Base-by-base conservation (phyloP, 2,113 vertebrate species). In the Paradisaea rubra region DNA sequence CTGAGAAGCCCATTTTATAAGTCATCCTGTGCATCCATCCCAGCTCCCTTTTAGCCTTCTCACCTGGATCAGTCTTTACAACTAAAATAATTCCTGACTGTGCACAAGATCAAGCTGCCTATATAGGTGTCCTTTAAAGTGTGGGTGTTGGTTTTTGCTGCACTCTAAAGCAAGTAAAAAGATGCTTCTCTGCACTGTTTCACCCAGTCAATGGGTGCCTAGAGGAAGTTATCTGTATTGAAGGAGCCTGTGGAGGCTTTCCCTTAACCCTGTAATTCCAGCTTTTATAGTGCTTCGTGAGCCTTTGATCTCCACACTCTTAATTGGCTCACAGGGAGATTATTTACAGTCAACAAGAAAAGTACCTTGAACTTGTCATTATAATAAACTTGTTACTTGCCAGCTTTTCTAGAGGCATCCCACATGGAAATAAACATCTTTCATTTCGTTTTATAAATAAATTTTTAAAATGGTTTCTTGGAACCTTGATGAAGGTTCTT, bases 401-500 rank as follows among this genome's bases (percentile, higher is more conserved):
- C 66, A 93, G 39, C 78, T 94, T 95, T 66, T 79, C 50, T 71
- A 84, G 88, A 93, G 91, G 52, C 88, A 96, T 96, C 89, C 91
- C 89, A 96, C 61, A 28, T 90, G 71, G 88, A 95, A 94, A 96
- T 94, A 94, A 80, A 65, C 33, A 87, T 91, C 41, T 94, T 93
- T 94, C 28, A 15, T 96, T 97, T 97, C 95, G 78, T 77, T 89
- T 95, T 85, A 89, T 86, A 92, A 94, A 88, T 87, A 74, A 73
- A 14, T 91, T 94, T 97, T 77, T 72, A 12, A 84, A 96, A 95
- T 96, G 60, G 91, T 97, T 98, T 98, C 31, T 41, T 70, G 41
- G 96, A 97, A 95, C 91, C 90, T 96, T 94, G 94, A 94, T 97
- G 93, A 97, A 97, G 41, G 84, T 91, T 97, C 94, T 83, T 81